Evolutionary conservation across 2,113 vertebrate species (phyloP).

Genomic region (Neotragus moschatus): DNA sequence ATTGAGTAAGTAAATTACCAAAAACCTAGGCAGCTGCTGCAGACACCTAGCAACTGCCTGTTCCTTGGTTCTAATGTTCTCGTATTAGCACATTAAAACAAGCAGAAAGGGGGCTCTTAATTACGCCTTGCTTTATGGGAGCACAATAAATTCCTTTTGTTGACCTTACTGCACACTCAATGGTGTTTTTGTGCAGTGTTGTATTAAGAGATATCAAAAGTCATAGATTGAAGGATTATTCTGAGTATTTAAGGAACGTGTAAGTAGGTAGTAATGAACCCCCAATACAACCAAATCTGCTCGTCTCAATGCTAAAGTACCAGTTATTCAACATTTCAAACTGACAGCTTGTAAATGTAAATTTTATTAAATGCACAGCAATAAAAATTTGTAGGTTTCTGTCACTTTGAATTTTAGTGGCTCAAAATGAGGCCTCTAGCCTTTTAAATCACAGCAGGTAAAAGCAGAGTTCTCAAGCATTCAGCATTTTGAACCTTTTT

Average conservation of each 20-base stretch:
- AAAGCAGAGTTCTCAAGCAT: constrained; percentile 66
- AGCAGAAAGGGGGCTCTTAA: constrained; percentile 77
- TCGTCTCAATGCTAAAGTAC: constrained; percentile 64
- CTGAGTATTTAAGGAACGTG: constrained; percentile 61
- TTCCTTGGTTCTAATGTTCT: constrained; percentile 75
- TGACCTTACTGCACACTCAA: constrained; percentile 66
- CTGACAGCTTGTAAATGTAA: constrained; percentile 83
- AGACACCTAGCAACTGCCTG: constrained; percentile 72
- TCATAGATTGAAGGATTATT: constrained; percentile 71
- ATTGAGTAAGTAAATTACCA: constrained; percentile 80
- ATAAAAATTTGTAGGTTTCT: constrained; percentile 83
- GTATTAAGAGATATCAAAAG: constrained; percentile 74
- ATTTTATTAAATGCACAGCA: constrained; percentile 82
- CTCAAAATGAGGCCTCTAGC: constrained; percentile 75
- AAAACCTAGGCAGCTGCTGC: constrained; percentile 74
- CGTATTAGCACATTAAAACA: constrained; percentile 79
- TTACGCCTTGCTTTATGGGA: constrained; percentile 66
- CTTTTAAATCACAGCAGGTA: constrained; percentile 81
- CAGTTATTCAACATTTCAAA: constrained; percentile 78
- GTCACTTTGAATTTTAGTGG: constrained; percentile 82
- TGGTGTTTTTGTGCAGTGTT: constrained; percentile 63
- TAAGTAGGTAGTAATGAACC: constrained; percentile 74
- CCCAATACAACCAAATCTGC: constrained; percentile 51
- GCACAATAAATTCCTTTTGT: constrained; percentile 72
- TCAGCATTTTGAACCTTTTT: constrained; percentile 65